These are phyloP conservation scores for Dromas ardeola DNA, from an alignment of 2,113 vertebrate genomes.

Conservation along the genomic window DNA sequence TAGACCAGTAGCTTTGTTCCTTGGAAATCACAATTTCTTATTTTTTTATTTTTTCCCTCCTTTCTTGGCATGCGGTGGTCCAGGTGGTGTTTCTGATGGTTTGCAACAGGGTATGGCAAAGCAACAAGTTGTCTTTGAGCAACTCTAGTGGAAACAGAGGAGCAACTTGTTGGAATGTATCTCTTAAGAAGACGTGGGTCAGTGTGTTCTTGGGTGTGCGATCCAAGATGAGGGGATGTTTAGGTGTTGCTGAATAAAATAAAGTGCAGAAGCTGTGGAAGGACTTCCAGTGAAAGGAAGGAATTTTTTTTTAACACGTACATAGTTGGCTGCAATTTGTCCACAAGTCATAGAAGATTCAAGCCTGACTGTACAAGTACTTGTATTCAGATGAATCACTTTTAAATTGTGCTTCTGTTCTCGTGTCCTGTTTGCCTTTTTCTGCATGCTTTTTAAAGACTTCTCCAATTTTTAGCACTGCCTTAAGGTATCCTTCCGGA, in stretches of 20 bases:
- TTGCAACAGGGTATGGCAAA: conserved; percentile 43
- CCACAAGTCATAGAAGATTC: neutral
- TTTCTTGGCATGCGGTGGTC: neutral
- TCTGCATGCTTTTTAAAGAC: neutral
- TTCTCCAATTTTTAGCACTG: neutral
- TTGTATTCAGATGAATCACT: neutral
- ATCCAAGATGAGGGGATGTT: conserved; percentile 37
- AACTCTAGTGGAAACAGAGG: neutral
- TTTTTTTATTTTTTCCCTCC: neutral
- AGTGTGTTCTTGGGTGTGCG: neutral
- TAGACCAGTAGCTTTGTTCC: conserved; percentile 43
- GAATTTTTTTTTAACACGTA: neutral
- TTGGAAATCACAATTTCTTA: conserved; percentile 36
- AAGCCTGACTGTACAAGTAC: neutral
- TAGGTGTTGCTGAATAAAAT: conserved; percentile 22
- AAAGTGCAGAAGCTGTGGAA: conserved; percentile 17
- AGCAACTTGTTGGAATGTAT: conserved; percentile 41
- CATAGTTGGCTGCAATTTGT: neutral
- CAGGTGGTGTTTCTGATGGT: conserved; percentile 41
- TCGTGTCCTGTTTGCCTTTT: neutral
- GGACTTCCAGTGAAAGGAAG: neutral
- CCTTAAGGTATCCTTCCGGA: neutral
- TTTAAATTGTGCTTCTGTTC: neutral
- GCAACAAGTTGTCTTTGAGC: conserved; percentile 31
- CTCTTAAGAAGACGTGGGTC: neutral